Percentiles rank a stretch among this genome's conserved stretches.
Evolutionary conservation across 2,888 invertebrate genomes (phyloP).

Genomic region (Ischnura elegans): DNA sequence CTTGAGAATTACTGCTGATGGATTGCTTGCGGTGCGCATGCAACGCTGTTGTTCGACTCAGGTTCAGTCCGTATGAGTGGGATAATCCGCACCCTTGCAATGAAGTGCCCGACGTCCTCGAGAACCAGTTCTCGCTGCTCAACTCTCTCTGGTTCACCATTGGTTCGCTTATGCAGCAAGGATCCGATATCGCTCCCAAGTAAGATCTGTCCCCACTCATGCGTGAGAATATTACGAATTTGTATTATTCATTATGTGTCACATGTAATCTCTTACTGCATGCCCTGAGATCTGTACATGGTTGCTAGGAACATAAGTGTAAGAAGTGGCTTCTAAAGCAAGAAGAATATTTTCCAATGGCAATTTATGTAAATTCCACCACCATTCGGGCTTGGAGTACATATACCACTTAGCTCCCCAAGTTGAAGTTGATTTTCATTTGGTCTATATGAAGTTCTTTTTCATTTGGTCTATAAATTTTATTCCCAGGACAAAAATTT

Average conservation of each 20-base stretch:
- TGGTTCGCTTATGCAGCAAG: constrained; percentile 95
- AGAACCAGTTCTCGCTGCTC: constrained; percentile 94
- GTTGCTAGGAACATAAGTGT: no score
- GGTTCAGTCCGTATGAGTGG: constrained; percentile 97
- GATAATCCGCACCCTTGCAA: constrained; percentile 92
- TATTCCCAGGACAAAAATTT: no score
- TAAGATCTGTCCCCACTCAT: constrained; percentile 78
- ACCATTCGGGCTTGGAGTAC: no score
- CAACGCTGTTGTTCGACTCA: constrained; percentile 77
- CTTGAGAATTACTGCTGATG: not conserved
- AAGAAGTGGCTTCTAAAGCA: constrained; percentile 13
- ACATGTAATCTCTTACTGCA: not conserved
- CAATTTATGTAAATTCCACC: no score
- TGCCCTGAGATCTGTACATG: no score
- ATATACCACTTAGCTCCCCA: no score
- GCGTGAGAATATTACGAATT: not conserved
- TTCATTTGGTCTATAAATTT: no score
- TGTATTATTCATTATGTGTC: not conserved
- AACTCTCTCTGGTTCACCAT: constrained; percentile 98
- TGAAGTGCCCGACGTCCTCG: constrained; percentile 90
- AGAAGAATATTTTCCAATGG: no score
- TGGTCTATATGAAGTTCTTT: no score
- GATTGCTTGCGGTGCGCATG: not conserved
- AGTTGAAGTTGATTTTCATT: no score
- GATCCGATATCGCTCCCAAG: constrained; percentile 95